Conservation (phyloP, 1,140 invertebrate species). For the Rhopalosiphum padi region DNA sequence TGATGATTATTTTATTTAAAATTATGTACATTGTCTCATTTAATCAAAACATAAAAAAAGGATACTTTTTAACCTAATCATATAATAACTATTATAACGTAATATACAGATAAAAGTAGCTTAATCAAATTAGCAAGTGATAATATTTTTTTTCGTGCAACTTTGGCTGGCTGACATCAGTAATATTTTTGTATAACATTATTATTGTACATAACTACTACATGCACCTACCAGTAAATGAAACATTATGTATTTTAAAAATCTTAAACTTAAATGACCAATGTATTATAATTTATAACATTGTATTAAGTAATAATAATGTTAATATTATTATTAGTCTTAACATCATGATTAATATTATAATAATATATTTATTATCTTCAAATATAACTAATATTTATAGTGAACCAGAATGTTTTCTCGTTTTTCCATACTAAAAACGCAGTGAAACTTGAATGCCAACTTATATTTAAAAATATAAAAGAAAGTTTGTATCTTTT, state of each 20-base stretch:
- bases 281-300: not conserved
- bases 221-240: not conserved
- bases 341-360: not conserved
- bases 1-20: not conserved
- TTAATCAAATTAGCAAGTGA: not conserved
- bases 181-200: not conserved
- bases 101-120: not conserved
- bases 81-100: not conserved
- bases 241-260: not conserved
- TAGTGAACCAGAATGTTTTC: too few species aligned
- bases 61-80: not conserved
- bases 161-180: not conserved
- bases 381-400: not conserved
- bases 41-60: not conserved
- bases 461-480: not conserved
- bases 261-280: slow-evolving; percentile 2
- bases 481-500: not conserved
- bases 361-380: not conserved
- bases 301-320: not conserved
- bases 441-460: not conserved
- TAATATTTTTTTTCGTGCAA: not conserved
- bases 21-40: not conserved
- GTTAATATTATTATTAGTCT: not conserved
- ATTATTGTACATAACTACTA: not conserved
- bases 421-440: not conserved